Conservation (phyloP, 2,888 invertebrate species). For the Leptopterna dolabrata region DNA sequence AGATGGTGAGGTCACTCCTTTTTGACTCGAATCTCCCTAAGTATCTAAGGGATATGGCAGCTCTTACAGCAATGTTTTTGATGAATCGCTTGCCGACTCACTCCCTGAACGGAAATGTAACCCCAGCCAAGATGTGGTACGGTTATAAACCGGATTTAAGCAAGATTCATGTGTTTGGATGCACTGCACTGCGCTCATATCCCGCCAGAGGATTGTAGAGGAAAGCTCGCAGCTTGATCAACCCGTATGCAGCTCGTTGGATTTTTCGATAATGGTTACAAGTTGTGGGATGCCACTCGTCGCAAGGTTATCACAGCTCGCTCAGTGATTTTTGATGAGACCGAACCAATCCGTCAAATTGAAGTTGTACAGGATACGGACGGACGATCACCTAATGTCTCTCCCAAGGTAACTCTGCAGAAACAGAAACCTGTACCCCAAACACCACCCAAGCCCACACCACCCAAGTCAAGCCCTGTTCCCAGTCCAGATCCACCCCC, state of each 20-base stretch:
- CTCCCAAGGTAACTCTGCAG: no score
- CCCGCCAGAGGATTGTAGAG: neutral
- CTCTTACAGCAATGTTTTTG: constrained; percentile 61
- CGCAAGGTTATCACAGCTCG: constrained; percentile 10
- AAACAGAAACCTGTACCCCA: no score
- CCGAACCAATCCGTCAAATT: no score
- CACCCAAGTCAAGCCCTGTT: no score
- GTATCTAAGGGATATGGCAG: no score
- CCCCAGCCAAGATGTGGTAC: constrained; percentile 64
- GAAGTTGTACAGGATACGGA: neutral
- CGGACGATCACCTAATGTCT: no score
- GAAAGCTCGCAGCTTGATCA: neutral
- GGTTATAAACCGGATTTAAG: constrained; percentile 63
- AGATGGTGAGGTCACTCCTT: no score
- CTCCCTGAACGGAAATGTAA: constrained; percentile 55
- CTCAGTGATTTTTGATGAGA: constrained; percentile 10
- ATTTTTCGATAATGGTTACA: constrained; percentile 26
- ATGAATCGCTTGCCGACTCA: constrained; percentile 62
- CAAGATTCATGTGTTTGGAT: constrained; percentile 64
- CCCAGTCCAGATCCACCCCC: no score
- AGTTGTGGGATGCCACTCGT: neutral
- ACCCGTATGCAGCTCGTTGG: neutral
- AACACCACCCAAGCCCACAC: no score
- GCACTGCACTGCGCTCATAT: constrained; percentile 16
- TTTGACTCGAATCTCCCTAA: no score